Evolutionary conservation across 2,797 vertebrate genomes (phyloP).

Genomic region (Craterocephalus amniculus): DNA sequence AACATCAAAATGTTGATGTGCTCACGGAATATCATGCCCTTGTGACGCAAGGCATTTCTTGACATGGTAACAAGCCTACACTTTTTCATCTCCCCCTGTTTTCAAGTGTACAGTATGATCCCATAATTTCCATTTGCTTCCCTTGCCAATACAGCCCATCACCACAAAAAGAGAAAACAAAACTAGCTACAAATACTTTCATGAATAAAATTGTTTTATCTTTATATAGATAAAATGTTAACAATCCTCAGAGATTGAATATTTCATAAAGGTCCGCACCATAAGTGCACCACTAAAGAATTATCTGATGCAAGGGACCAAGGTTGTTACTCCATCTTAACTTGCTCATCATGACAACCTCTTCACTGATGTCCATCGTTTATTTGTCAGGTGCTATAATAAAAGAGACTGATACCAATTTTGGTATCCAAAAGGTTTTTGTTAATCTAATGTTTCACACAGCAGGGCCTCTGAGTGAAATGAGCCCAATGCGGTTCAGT

Average conservation of each 20-base stretch:
- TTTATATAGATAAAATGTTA: slow-evolving; percentile 82
- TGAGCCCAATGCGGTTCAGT: slow-evolving; percentile 77
- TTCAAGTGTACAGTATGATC: slow-evolving; percentile 73
- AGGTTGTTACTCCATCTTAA: slow-evolving; percentile 55
- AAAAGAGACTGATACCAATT: slow-evolving; percentile 46
- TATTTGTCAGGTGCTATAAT: slow-evolving; percentile 46
- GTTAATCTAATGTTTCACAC: slow-evolving; percentile 56
- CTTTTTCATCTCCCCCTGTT: slow-evolving; percentile 33
- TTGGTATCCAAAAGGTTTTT: slow-evolving; percentile 56
- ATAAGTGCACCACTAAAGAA: slow-evolving; percentile 53
- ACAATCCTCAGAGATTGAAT: slow-evolving; percentile 82
- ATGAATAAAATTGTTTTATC: slow-evolving; percentile 79
- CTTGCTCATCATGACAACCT: slow-evolving; percentile 58
- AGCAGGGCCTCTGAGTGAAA: slow-evolving; percentile 50
- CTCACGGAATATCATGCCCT: slow-evolving; percentile 72
- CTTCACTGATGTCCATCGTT: slow-evolving; percentile 39
- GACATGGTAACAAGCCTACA: slow-evolving; percentile 64
- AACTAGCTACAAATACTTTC: slow-evolving; percentile 66
- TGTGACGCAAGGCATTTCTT: slow-evolving; percentile 62
- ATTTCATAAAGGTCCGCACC: slow-evolving; percentile 64
- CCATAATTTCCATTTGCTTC: slow-evolving; percentile 58
- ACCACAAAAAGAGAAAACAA: slow-evolving; percentile 65
- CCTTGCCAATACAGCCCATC: slow-evolving; percentile 55
- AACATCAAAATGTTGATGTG: slow-evolving; percentile 69
- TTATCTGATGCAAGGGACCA: slow-evolving; percentile 64